Base-by-base conservation (phyloP, 2,888 invertebrate genomes). In the Baccha elongata region DNA sequence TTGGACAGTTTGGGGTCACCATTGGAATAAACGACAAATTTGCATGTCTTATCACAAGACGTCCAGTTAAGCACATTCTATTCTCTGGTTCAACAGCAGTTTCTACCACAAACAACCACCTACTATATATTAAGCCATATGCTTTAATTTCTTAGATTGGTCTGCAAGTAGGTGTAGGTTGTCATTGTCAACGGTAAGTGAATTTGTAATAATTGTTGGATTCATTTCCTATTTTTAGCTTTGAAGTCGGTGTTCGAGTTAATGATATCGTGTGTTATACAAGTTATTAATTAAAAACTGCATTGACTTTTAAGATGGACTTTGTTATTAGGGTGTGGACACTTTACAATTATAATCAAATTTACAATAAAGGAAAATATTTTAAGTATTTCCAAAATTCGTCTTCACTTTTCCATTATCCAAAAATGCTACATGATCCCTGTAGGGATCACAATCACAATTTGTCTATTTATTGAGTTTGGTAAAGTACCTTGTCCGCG, bases 1-100 rank as follows among this genome's bases (percentile, higher is more conserved):
- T 85, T 85, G 84, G 83, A 85, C 85, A 85, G 84, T 84, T 85
- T 85, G 85, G 73, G 85, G 85, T 85, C 85, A 84, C 76, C 75
- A 79, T 73, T 53, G 55, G 73, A 80, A 74, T 80, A 84, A 84
- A 85, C 79, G 80, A 84, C 79, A 72, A 84, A 85, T 85, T 85
- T 85, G 85, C 85, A 85, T 85, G 80, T 84, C 84, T 79, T 85
- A 80, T 80, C 74, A 74, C 74, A 80, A 80, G 80, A 80, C 48
- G 74, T 74, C 69, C 64, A 69, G 50, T 74, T 58, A 69, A 74
- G 52, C 73, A 68, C 53, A 62, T 67, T 73, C 46, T 52, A 19
- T 65, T 71, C 50, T 55, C 42, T 15, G 40, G n/a, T 15, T 50
- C 52, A 53, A 35, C 40, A 44, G 8, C 17, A 13, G 58, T 17